Conservation (phyloP, 2,888 invertebrate species). For the Trissonchulus latispiculum region DNA sequence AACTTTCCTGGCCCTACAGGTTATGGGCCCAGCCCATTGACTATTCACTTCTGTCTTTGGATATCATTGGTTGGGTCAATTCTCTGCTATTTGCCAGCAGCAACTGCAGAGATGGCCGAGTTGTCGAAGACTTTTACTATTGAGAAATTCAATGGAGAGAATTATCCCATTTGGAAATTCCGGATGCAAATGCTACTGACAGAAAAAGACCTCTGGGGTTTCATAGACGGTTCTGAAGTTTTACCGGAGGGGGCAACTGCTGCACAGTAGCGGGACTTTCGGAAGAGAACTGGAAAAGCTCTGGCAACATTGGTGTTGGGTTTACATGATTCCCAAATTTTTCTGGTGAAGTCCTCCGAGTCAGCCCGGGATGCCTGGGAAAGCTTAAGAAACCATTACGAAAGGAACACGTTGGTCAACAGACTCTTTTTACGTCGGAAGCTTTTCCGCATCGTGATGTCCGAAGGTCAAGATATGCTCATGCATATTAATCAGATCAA, state of each 20-base stretch:
- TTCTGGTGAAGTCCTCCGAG: background rate
- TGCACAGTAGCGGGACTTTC: background rate
- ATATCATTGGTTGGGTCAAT: background rate
- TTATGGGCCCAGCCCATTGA: background rate
- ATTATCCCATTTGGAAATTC: background rate
- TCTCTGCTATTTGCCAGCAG: background rate
- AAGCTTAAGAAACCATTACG: background rate
- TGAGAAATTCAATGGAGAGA: background rate
- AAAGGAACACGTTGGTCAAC: background rate
- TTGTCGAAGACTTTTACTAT: background rate
- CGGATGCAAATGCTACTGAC: background rate
- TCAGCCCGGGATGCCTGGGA: background rate
- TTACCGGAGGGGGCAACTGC: background rate
- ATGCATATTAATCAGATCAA: background rate
- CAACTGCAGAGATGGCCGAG: background rate
- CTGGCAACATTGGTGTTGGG: background rate
- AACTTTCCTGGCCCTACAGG: too few relatives aligned
- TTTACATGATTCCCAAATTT: background rate
- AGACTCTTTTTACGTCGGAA: background rate
- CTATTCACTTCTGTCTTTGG: too few relatives aligned
- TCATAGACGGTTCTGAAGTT: background rate
- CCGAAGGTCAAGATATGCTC: background rate
- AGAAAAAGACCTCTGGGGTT: background rate
- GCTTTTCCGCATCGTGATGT: background rate
- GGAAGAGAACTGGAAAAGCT: background rate